phyloP scores from a whole-genome alignment of 2,113 vertebrate genomes.

The Psophia crepitans region DNA sequence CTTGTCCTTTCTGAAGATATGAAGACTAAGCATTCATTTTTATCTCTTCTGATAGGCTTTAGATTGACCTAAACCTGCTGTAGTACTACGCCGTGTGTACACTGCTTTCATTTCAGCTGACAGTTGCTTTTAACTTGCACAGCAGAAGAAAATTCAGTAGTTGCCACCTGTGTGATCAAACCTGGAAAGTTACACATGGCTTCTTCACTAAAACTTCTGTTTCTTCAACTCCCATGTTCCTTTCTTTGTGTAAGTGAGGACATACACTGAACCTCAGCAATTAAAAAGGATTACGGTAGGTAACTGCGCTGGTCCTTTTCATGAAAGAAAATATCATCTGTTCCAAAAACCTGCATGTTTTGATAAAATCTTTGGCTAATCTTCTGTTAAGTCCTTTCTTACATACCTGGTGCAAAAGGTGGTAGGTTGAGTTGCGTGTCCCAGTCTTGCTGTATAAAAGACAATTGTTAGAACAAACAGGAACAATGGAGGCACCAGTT shows the following conservation, averaged over 20 bases:
- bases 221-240: not conserved
- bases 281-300: not conserved
- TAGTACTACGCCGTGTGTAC: not conserved
- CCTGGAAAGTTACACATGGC: not conserved
- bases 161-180: not conserved
- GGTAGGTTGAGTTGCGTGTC: not conserved
- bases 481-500: not conserved
- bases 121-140: not conserved
- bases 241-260: not conserved
- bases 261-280: not conserved
- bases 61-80: not conserved
- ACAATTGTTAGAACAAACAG: not conserved
- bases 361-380: not conserved
- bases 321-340: not conserved
- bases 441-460: not conserved
- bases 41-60: not conserved
- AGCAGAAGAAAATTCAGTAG: not conserved
- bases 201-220: not conserved
- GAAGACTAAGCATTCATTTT: not conserved
- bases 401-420: not conserved
- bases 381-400: not conserved
- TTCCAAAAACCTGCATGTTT: not conserved
- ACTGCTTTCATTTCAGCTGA: not conserved
- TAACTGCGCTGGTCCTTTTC: not conserved
- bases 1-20: not conserved